phyloP scores from a whole-genome alignment of 2,888 invertebrate species.

The Stegophylla sp. region DNA sequence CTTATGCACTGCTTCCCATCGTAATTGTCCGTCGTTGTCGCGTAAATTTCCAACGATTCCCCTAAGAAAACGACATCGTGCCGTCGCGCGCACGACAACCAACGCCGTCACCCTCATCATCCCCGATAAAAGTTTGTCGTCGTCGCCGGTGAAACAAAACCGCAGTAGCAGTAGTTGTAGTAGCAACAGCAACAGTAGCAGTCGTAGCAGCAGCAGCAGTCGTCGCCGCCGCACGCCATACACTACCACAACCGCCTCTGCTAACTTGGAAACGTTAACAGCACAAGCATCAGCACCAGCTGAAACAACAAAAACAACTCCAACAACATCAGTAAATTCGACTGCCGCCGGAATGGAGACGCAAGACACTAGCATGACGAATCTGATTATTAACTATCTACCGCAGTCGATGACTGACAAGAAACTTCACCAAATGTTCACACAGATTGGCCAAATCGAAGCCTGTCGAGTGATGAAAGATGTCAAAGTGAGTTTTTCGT shows the following conservation, averaged over 20 bases:
- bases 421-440: constrained; percentile 87
- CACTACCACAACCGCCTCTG: neutral
- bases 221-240: constrained; percentile 12
- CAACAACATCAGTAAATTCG: neutral
- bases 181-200: neutral
- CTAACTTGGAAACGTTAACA: neutral
- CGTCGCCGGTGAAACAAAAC: constrained; percentile 31
- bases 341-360: constrained; percentile 43
- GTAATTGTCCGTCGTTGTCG: neutral
- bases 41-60: constrained; percentile 37
- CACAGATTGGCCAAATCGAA: constrained; percentile 86
- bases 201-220: neutral
- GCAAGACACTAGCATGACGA: constrained; percentile 68
- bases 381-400: constrained; percentile 93
- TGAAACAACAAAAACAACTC: neutral
- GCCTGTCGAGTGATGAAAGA: constrained; percentile 92
- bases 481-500: constrained; percentile 71
- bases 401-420: constrained; percentile 93
- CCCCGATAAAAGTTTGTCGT: constrained; percentile 42
- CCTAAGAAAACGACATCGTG: constrained; percentile 32
- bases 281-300: neutral
- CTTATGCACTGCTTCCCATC: neutral
- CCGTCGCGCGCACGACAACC: constrained; percentile 42
- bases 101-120: constrained; percentile 49
- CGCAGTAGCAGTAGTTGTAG: neutral